phyloP scores from a whole-genome alignment of 35 echinoderm and acorn worm species.

The Ophioderma brevispina region DNA sequence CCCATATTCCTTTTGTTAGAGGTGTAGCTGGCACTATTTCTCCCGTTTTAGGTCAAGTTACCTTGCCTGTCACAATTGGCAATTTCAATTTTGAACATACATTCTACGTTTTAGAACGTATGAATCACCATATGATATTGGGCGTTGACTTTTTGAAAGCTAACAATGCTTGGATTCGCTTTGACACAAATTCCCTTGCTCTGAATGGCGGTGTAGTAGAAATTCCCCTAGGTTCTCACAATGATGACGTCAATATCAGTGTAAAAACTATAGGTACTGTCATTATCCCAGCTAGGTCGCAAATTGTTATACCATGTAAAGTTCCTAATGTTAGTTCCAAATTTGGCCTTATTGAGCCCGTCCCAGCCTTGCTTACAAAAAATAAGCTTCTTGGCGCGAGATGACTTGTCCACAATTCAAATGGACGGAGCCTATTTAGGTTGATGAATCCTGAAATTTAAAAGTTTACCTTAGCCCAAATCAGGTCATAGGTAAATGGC shows the following conservation, averaged over 20 bases:
- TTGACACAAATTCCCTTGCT: neutral
- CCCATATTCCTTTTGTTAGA: neutral
- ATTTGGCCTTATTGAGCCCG: neutral
- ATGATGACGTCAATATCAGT: neutral
- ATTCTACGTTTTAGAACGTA: neutral
- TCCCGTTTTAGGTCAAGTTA: neutral
- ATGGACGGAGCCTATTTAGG: neutral
- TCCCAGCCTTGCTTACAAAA: neutral
- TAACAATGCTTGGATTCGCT: neutral
- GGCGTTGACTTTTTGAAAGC: neutral
- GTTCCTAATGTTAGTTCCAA: neutral
- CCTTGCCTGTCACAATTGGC: neutral
- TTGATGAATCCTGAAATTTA: neutral
- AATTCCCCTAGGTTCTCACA: constrained; percentile 3
- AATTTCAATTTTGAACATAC: neutral
- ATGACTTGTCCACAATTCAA: neutral
- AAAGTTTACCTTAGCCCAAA: neutral
- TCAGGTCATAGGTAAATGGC: neutral
- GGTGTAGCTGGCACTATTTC: neutral
- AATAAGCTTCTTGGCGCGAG: neutral
- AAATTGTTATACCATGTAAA: neutral
- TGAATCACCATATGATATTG: neutral
- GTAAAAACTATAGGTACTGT: neutral
- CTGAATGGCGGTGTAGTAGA: neutral
- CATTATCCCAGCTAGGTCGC: neutral